Evolutionary conservation across 1,140 invertebrate species (phyloP), one percentile per base, ranked within the genome.

Genomic region (Drosophila burlai): DNA sequence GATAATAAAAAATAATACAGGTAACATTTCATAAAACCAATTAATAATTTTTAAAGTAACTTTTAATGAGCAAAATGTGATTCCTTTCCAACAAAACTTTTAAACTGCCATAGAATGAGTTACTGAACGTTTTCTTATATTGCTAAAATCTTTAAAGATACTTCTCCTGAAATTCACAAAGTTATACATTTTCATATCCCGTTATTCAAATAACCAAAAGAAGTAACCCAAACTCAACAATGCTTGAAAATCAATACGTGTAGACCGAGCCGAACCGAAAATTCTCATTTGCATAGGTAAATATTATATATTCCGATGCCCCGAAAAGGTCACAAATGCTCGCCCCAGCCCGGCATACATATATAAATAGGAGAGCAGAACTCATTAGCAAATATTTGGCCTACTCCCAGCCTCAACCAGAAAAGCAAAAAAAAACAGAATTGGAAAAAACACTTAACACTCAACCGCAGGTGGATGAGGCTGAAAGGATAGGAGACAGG

Each of bases 331-430:
- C 75, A 57, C 73, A 81, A 50, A 79, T 67, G 60, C 75, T 81
- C 34, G 64, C 34, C 71, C 55, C 34, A 38, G 29, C 45, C 50
- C 46, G 59, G 72, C 76, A 50, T 65, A 86, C 71, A 50, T 67
- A 86, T 68, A 71, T 72, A 81, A 85, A 78, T 74, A 60, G 61
- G 69, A 74, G 47, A 45, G 75, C 83, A 86, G 77, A 85, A 87
- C 84, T 87, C 83, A 87, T 87, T 87, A 87, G 84, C 84, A 87
- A 87, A 87, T 87, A 87, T 87, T 89, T 87, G 81, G 66, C 62
- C 80, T 59, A 68, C 55, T 68, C 29, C 10, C 46, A 42, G 68
- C 54, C 64, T 31, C 24, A 47, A 54, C 46, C 62, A 36, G 59
- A 74, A 38, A 52, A 26, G 34, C 54, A 62, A 66, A 57, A 66